Evolutionary conservation across 2,797 vertebrate genomes (phyloP).

Genomic region (Amphiprion clarkii): DNA sequence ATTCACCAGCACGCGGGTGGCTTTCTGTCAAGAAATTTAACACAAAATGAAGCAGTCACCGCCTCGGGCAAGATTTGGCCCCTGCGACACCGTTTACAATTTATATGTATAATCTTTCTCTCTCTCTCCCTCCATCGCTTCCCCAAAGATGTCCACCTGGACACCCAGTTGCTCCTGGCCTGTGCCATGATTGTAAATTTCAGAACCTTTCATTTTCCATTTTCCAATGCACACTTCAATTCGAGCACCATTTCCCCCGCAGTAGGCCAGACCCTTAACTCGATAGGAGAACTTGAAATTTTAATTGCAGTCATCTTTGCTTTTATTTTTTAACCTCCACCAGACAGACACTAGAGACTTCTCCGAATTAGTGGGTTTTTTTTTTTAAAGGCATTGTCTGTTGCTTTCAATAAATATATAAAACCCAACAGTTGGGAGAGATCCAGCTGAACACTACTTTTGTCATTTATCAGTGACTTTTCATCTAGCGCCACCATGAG

Average conservation of each 20-base stretch:
- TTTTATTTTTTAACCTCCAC: constrained; percentile 11
- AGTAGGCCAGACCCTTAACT: constrained; percentile 64
- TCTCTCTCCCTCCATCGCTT: constrained; percentile 8
- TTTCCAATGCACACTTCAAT: constrained; percentile 63
- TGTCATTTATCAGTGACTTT: background rate
- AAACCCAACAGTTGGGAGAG: background rate
- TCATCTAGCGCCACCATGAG: too few relatives aligned
- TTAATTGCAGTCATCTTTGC: constrained; percentile 56
- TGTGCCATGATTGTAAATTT: constrained; percentile 63
- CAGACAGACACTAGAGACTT: constrained; percentile 11
- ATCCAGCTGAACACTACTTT: background rate
- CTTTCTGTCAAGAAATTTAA: constrained; percentile 91
- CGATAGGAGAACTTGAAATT: constrained; percentile 60
- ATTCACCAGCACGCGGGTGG: constrained; percentile 93
- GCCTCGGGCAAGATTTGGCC: constrained; percentile 91
- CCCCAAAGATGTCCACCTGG: constrained; percentile 73
- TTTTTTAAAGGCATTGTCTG: background rate
- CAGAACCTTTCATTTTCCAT: constrained; percentile 67
- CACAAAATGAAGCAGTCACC: constrained; percentile 90
- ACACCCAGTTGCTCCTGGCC: constrained; percentile 67
- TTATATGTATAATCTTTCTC: constrained; percentile 90
- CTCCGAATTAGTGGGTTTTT: background rate
- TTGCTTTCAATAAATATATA: background rate
- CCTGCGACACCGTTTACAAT: constrained; percentile 93
- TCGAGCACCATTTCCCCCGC: constrained; percentile 54